Base-by-base conservation (phyloP, 2,113 vertebrate species). In the Lota lota region DNA sequence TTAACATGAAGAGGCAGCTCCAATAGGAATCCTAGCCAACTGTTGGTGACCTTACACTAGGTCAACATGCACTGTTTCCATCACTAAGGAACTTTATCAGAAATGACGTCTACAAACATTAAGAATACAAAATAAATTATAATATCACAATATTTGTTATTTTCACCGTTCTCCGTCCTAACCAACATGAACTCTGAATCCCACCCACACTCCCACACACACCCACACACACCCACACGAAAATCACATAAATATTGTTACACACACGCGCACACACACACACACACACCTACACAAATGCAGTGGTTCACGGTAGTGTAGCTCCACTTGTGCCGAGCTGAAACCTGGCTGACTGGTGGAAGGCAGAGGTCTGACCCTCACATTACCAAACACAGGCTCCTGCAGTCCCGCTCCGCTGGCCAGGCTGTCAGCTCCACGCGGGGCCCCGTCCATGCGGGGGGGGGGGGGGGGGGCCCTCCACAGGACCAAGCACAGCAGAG, bases 321-420 rank as follows among this genome's bases (percentile, higher is more conserved):
- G 22, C 53, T 5, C 51, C 74, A 73, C 78, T 64, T 71, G 77
- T 75, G 83, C 83, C 79, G 76, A 82, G 73, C 75, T 77, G 77
- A 76, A 76, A 82, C 71, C 79, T 62, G 73, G 78, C 81, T 86
- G 81, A 78, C 83, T 81, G 24, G 77, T 78, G 68, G 64, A 60
- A 67, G 80, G 75, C 70, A 70, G 76, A 83, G 81, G 81, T 69
- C 79, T 67, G 69, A 73, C 79, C 82, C 84, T 79, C 77, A 76
- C 82, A 86, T 87, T 88, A 85, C 82, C 72, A 73, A 80, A 84
- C 81, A 79, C 76, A 72, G 78, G 79, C 81, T 79, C 79, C 77
- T 18, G 50, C 70, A 71, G 80, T 85, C 76, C 80, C 66, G 78
- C 85, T 81, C 73, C 68, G 69, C 67, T 82, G 83, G 74, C 72